Percentiles rank a stretch among this genome's conserved stretches.
These are phyloP conservation scores for Halcyon badia DNA, from an alignment of 2,797 vertebrate species.

Conservation along the genomic window DNA sequence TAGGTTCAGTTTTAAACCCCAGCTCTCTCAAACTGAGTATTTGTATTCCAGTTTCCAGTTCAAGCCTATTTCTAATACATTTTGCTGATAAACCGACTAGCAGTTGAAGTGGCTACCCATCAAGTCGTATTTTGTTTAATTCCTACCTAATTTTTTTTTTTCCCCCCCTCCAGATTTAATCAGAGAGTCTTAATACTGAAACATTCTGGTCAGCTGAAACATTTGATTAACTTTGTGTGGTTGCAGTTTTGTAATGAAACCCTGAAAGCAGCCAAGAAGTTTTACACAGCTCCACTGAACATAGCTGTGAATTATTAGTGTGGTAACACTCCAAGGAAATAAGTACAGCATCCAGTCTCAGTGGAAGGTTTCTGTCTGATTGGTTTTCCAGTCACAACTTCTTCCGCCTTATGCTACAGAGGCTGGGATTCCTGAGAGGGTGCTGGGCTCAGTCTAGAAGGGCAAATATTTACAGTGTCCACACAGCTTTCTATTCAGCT, in stretches of 20 bases:
- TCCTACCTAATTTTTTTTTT: neutral
- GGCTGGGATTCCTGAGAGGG: neutral
- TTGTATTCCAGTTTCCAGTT: neutral
- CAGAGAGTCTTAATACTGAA: neutral
- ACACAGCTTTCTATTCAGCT: neutral
- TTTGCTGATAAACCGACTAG: neutral
- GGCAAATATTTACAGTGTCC: conserved; percentile 19
- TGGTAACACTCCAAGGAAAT: conserved; percentile 36
- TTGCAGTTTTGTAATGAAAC: conserved; percentile 19
- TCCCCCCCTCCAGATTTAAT: neutral
- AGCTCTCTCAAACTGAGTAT: neutral
- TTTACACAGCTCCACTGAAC: neutral
- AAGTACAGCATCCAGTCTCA: neutral
- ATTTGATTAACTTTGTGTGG: conserved; percentile 30
- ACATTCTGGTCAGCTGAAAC: neutral
- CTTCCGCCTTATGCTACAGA: neutral
- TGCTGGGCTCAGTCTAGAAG: neutral
- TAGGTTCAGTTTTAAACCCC: neutral
- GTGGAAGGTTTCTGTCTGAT: neutral
- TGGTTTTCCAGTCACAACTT: conserved; percentile 40
- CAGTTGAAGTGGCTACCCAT: neutral
- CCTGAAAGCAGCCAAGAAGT: neutral
- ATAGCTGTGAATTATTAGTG: conserved; percentile 36
- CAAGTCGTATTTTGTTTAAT: neutral
- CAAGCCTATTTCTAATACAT: neutral